Conservation (phyloP, 2,888 invertebrate genomes). For the Gonocerus acuteangulatus region DNA sequence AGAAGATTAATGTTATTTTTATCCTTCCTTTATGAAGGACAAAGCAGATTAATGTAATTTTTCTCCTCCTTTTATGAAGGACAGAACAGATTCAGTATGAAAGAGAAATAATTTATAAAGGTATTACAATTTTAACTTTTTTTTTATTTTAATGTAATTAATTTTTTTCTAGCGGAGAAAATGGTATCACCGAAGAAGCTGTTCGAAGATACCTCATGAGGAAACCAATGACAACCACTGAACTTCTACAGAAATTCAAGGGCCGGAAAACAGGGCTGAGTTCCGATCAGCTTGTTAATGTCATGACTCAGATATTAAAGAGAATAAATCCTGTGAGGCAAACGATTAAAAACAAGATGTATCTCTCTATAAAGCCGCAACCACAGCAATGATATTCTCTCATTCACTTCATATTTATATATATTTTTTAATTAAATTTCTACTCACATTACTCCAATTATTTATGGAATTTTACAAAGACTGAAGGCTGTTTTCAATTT, state of each 20-base stretch:
- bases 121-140: too few relatives aligned
- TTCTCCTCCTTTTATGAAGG: too few relatives aligned
- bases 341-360: slow-evolving; percentile 89
- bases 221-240: slow-evolving; percentile 97
- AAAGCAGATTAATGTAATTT: too few relatives aligned
- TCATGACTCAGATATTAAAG: slow-evolving; percentile 90
- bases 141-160: too few relatives aligned
- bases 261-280: slow-evolving; percentile 85
- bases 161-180: slow-evolving; percentile 55
- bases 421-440: background rate
- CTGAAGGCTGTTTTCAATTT: too few relatives aligned
- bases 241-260: slow-evolving; percentile 89
- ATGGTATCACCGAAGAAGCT: slow-evolving; percentile 88
- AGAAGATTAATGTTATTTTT: too few relatives aligned
- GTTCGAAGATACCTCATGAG: slow-evolving; percentile 88
- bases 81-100: too few relatives aligned
- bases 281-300: slow-evolving; percentile 83
- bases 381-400: background rate
- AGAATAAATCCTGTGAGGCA: slow-evolving; percentile 88
- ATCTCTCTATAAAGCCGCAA: slow-evolving; percentile 70
- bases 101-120: too few relatives aligned
- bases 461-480: too few relatives aligned
- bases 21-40: too few relatives aligned
- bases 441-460: too few relatives aligned
- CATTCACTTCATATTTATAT: background rate